Evolutionary conservation across 2,797 vertebrate species (phyloP).

Genomic region (Zenarchopterus dispar): DNA sequence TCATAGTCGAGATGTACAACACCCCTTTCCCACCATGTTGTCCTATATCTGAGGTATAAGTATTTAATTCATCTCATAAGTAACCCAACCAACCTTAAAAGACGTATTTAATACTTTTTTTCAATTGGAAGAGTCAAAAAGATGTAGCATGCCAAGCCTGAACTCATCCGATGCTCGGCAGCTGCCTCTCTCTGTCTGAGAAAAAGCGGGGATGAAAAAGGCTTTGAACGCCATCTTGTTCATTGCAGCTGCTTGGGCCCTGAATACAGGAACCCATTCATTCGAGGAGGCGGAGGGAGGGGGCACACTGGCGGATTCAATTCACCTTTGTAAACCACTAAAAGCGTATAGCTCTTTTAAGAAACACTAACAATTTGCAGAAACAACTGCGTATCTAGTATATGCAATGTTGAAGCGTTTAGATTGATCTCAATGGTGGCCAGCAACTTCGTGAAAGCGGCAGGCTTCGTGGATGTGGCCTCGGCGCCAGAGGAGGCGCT

Average conservation of each 20-base stretch:
- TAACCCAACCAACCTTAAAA: constrained; percentile 12
- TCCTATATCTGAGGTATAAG: constrained; percentile 46
- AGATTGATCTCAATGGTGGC: constrained; percentile 1
- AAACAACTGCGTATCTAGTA: constrained; percentile 10
- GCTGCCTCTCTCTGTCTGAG: constrained; percentile 70
- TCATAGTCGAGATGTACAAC: constrained; percentile 42
- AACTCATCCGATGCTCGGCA: constrained; percentile 68
- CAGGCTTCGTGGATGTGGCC: constrained; percentile 25
- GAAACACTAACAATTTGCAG: constrained; percentile 10
- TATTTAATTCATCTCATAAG: constrained; percentile 18
- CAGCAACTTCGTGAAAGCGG: constrained; percentile 33
- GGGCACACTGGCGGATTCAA: constrained; percentile 68
- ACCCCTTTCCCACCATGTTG: constrained; percentile 65
- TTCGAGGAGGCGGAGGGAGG: constrained; percentile 75
- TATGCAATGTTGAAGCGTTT: constrained; percentile 2
- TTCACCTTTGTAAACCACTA: constrained; percentile 67
- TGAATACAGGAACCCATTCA: constrained; percentile 93
- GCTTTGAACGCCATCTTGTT: constrained; percentile 97
- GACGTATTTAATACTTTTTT: constrained; percentile 20
- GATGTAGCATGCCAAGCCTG: constrained; percentile 47
- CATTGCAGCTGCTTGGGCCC: constrained; percentile 91
- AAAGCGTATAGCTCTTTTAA: constrained; percentile 60
- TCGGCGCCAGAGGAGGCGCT: constrained; percentile 47
- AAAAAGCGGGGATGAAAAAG: constrained; percentile 77
- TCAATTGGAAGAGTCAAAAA: constrained; percentile 29